These are phyloP conservation scores for Caenorhabditis sp. DNA, from an alignment of 2,888 invertebrate genomes.

Conservation along the genomic window DNA sequence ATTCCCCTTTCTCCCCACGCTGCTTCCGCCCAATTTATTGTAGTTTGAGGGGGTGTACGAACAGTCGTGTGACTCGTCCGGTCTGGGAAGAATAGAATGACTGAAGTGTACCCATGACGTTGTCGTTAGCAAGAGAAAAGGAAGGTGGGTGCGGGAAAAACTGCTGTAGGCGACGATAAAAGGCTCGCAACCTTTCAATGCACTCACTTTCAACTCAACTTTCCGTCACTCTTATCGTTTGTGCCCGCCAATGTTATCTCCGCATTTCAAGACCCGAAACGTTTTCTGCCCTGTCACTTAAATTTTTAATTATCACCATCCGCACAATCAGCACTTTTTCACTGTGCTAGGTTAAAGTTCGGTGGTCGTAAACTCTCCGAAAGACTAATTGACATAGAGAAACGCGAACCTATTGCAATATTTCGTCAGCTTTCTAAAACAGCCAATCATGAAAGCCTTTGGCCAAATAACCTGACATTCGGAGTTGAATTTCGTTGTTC, in stretches of 20 bases:
- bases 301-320: neutral
- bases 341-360: constrained; percentile 9
- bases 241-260: constrained; percentile 6
- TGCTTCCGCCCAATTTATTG: constrained; percentile 27
- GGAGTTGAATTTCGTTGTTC: constrained; percentile 40
- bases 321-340: constrained; percentile 15
- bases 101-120: constrained; percentile 54
- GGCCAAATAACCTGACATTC: constrained; percentile 36
- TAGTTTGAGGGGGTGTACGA: constrained; percentile 54
- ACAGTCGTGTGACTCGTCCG: constrained; percentile 58
- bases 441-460: constrained; percentile 16
- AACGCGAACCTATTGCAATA: neutral
- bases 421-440: neutral
- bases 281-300: constrained; percentile 16
- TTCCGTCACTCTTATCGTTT: constrained; percentile 19
- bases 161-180: constrained; percentile 20
- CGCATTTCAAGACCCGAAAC: constrained; percentile 21
- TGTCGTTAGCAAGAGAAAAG: constrained; percentile 33
- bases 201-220: constrained; percentile 26
- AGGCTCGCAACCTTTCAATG: constrained; percentile 29
- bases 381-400: neutral
- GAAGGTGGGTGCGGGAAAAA: constrained; percentile 48
- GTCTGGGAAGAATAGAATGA: constrained; percentile 45
- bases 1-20: constrained; percentile 24
- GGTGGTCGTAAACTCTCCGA: constrained; percentile 13